Base-by-base conservation (phyloP, 2,797 vertebrate species). In the Acanthis flammea region DNA sequence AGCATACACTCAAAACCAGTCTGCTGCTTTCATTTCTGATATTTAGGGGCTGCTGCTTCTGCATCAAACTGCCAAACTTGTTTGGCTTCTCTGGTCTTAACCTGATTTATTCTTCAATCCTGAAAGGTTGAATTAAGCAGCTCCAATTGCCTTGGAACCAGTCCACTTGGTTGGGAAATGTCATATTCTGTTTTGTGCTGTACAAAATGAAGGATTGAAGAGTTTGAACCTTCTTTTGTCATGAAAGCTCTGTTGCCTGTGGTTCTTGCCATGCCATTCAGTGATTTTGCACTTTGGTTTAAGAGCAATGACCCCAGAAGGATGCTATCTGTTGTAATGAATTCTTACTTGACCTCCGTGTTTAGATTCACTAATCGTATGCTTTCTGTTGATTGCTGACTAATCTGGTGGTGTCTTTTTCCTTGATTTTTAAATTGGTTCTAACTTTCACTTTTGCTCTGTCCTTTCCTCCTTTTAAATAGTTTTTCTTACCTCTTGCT, bases 401-500 rank as follows among this genome's bases (percentile, higher is more conserved):
- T 98, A 97, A 98, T 98, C 96, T 96, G 97, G 91, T 98, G 97
- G 97, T 98, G 88, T 97, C 97, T 97, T 93, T 97, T 98, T 94
- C 90, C 95, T 97, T 76, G 76, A 96, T 97, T 98, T 96, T 95
- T 97, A 97, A 97, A 98, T 97, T 98, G 97, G 95, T 98, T 98
- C 97, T 98, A 98, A 98, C 97, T 98, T 97, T 97, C 97, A 97
- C 94, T 96, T 98, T 97, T 97, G 93, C 98, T 97, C 97, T 98
- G 97, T 98, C 96, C 97, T 98, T 97, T 98, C 96, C 97, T 97
- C 89, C 97, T 98, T 97, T 97, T 97, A 96, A 98, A 98, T 98
- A 99, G 99, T 98, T 98, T 98, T 98, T 98, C 98, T 98, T 98
- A 97, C 98, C 99, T 98, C 97, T 98, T 98, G 98, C 98, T 97